These are phyloP conservation scores for Tenodera sinensis DNA, from an alignment of 2,888 invertebrate genomes.

Conservation along the genomic window DNA sequence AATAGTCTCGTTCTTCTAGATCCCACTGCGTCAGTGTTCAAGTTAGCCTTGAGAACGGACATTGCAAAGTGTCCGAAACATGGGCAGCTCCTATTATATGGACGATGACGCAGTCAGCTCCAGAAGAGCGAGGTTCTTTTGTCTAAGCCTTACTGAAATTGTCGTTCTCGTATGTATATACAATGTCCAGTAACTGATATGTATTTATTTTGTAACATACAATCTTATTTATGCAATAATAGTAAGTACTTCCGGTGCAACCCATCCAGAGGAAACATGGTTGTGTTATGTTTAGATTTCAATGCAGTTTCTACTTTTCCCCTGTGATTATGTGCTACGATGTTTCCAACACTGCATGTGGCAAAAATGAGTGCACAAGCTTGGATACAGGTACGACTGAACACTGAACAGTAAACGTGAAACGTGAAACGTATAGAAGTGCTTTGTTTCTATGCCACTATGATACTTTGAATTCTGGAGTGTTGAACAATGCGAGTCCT, in stretches of 20 bases:
- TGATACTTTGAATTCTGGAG: neutral
- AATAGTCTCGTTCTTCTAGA: too few species aligned
- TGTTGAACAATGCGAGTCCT: too few species aligned
- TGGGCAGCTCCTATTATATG: too few species aligned
- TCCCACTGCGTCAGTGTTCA: too few species aligned
- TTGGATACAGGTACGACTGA: neutral
- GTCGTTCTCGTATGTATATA: neutral
- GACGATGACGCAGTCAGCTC: too few species aligned
- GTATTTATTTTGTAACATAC: neutral
- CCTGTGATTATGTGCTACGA: neutral
- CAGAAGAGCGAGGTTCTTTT: too few species aligned
- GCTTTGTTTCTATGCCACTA: neutral
- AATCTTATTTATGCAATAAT: neutral
- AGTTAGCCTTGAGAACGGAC: too few species aligned
- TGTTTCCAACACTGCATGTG: neutral
- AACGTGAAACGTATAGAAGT: neutral
- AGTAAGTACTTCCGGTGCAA: neutral
- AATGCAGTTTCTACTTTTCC: neutral
- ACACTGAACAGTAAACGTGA: too few species aligned
- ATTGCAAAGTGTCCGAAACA: too few species aligned
- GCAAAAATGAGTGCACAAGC: neutral
- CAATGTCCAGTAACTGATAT: neutral
- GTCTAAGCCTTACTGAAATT: too few species aligned
- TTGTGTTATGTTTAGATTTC: neutral
- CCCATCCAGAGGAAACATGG: neutral